phyloP scores from a whole-genome alignment of 1,140 invertebrate genomes.

The Coelopa frigida region DNA sequence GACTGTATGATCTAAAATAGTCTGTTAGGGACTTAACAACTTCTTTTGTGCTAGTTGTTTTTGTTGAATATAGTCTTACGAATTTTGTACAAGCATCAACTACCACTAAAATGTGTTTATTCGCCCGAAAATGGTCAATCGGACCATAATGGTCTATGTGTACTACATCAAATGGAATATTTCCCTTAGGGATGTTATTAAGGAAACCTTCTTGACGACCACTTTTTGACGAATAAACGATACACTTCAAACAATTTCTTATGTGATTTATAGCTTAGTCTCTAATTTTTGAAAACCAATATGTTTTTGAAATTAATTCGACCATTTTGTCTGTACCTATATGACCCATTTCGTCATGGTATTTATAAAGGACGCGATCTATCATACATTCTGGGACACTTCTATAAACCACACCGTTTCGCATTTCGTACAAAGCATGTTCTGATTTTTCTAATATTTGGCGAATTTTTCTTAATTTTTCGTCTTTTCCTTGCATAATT shows the following conservation, averaged over 20 bases:
- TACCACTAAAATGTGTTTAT: no score
- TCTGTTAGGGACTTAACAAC: no score
- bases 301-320: constrained; percentile 37
- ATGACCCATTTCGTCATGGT: constrained; percentile 35
- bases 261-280: constrained; percentile 30
- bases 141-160: no score
- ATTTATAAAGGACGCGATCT: constrained; percentile 26
- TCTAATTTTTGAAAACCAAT: constrained; percentile 33
- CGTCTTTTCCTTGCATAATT: constrained; percentile 36
- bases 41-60: constrained; percentile 17
- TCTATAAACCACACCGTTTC: constrained; percentile 18
- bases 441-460: no score
- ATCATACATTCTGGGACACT: constrained; percentile 26
- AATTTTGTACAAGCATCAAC: constrained; percentile 31
- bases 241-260: constrained; percentile 30
- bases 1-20: no score
- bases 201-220: constrained; percentile 42
- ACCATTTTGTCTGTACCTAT: constrained; percentile 39
- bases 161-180: no score
- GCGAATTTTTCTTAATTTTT: constrained; percentile 30
- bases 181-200: constrained; percentile 15
- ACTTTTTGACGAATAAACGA: constrained; percentile 22
- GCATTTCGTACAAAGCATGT: constrained; percentile 21
- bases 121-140: no score
- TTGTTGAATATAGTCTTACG: neutral